Evolutionary conservation across 2,797 vertebrate species (phyloP).

Genomic region (Mastacembelus armatus): DNA sequence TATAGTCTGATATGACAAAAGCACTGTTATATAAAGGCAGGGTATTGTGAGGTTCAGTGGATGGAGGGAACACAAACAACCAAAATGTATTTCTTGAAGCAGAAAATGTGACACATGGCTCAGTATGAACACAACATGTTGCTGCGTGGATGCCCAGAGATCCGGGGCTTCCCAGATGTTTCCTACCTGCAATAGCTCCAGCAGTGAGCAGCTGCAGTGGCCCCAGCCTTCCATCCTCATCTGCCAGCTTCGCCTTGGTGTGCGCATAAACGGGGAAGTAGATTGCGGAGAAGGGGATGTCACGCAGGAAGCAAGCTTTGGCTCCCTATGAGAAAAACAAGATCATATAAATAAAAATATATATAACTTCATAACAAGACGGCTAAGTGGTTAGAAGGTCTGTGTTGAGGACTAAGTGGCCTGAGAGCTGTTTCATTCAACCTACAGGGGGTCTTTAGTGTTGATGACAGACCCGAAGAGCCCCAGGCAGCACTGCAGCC

Average conservation of each 20-base stretch:
- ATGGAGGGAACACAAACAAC: background rate
- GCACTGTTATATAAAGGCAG: conserved; percentile 14
- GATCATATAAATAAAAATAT: conserved; percentile 14
- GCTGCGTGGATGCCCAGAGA: conserved; percentile 5
- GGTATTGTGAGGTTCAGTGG: conserved; percentile 4
- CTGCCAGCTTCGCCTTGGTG: conserved; percentile 88
- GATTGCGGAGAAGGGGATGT: conserved; percentile 98
- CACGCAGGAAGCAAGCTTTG: conserved; percentile 96
- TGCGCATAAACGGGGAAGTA: conserved; percentile 98
- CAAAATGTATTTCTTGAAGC: conserved; percentile 23
- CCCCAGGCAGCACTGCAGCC: conserved; percentile 61
- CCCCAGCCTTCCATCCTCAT: conserved; percentile 90
- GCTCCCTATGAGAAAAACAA: conserved; percentile 88
- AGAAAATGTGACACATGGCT: conserved; percentile 23
- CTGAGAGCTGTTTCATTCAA: conserved; percentile 58
- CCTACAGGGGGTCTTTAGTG: conserved; percentile 56
- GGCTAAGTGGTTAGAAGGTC: conserved; percentile 30
- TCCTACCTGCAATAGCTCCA: conserved; percentile 95
- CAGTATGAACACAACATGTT: conserved; percentile 25
- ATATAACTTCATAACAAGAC: background rate
- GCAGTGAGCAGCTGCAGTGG: conserved; percentile 92
- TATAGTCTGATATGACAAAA: conserved; percentile 32
- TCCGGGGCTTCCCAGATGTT: conserved; percentile 48
- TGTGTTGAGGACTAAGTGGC: conserved; percentile 56
- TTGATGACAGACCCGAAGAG: conserved; percentile 67